Evolutionary conservation across 2,888 invertebrate species (phyloP), one percentile per base, ranked within the genome.

Genomic region (Coelogynopora nodosa): DNA sequence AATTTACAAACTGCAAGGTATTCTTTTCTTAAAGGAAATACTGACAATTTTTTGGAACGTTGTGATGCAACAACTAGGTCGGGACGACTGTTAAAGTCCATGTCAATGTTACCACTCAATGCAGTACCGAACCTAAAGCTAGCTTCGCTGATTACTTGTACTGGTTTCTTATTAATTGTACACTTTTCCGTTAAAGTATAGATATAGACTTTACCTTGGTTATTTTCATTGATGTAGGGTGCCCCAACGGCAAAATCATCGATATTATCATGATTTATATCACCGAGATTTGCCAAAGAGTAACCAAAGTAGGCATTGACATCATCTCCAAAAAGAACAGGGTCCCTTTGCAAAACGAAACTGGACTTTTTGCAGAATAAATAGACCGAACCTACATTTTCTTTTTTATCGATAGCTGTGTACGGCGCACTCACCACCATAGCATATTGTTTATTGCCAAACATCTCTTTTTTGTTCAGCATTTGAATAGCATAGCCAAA

Each of bases 201-300:
- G 1, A 84, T 67, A 2, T 28, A 31, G 18, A 84, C 84, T 31
- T 26, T 67, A 31, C 84, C 84, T 23, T n/a, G n/a, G 5, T 74
- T 23, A 67, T 67, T 27, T 0, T 18, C 1, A 0, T 29, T 67
- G 18, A 67, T 67, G 0, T 23, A 67, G 2, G 84, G 84, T 5
- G 29, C 84, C 0, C 84, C 31, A 29, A 84, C 84, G n/a, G 84
- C 84, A 67, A 84, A 84, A 84, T 84, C 84, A 5, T 84, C 84
- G 2, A 30, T 0, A 10, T 67, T 67, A 29, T 84, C 84, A 5
- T 23, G 27, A 27, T 84, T 67, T 26, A 84, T 31, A 67, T 84
- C 84, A n/a, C 84, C 84, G 27, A 84, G 28, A 10, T 67, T 31
- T 1, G 84, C 29, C 0, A 84, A 29, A n/a, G 84, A 84, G 27